These are phyloP conservation scores for Lepidostoma basale DNA, from an alignment of 1,140 invertebrate species.

Conservation along the genomic window DNA sequence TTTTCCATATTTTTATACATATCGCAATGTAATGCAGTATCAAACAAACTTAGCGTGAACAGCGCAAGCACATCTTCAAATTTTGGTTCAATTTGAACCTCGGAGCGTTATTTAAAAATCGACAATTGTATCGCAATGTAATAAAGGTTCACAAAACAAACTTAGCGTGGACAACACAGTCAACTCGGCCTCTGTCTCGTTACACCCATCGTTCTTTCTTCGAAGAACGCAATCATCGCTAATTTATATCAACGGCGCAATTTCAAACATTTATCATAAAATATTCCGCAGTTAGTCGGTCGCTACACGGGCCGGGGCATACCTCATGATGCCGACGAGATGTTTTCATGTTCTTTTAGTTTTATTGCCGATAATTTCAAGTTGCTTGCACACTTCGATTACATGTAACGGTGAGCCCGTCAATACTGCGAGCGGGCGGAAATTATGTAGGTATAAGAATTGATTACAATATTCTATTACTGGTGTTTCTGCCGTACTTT, in stretches of 20 bases:
- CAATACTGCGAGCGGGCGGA: constrained; percentile 7
- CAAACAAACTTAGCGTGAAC: too few relatives aligned
- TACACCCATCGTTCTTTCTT: constrained; percentile 13
- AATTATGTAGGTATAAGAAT: constrained; percentile 7
- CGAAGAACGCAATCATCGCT: constrained; percentile 37
- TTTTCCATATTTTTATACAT: too few relatives aligned
- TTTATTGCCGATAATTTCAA: constrained; percentile 46
- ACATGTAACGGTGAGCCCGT: constrained; percentile 14
- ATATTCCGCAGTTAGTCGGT: constrained; percentile 14
- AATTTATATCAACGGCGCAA: constrained; percentile 44
- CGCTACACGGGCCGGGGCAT: constrained; percentile 1
- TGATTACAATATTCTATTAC: too few relatives aligned
- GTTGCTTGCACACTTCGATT: constrained; percentile 35
- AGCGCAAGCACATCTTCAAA: too few relatives aligned
- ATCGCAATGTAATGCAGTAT: too few relatives aligned
- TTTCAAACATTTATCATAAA: constrained; percentile 47
- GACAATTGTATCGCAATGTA: too few relatives aligned
- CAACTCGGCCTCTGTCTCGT: background rate
- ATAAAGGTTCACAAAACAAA: too few relatives aligned
- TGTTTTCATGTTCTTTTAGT: constrained; percentile 39
- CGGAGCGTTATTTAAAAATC: too few relatives aligned
- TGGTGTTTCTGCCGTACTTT: too few relatives aligned
- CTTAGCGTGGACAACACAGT: background rate
- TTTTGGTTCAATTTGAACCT: too few relatives aligned
- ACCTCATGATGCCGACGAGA: background rate